Evolutionary conservation across 2,113 vertebrate genomes (phyloP).

Genomic region (Donacobius atricapilla): DNA sequence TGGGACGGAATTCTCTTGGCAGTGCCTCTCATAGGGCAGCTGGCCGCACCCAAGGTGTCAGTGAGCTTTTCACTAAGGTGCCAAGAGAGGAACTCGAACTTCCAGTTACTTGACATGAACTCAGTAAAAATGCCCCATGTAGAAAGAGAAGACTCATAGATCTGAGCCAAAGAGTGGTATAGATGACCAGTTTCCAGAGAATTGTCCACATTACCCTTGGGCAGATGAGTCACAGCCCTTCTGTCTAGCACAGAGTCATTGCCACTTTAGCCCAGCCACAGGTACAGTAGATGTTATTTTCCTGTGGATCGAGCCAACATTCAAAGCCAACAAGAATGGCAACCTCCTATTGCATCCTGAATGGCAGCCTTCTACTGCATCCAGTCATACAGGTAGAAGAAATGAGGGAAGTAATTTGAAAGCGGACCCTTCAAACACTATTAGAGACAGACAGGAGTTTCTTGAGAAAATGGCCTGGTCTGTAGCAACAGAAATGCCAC

Average conservation of each 20-base stretch:
- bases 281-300: neutral
- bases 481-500: neutral
- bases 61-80: neutral
- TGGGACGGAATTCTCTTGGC: neutral
- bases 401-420: neutral
- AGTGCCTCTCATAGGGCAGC: neutral
- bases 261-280: neutral
- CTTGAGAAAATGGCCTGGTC: neutral
- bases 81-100: neutral
- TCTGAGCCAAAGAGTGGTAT: neutral
- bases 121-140: neutral
- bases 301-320: fast-evolving
- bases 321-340: neutral
- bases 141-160: neutral
- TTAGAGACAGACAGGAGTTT: neutral
- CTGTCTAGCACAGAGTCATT: neutral
- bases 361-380: neutral
- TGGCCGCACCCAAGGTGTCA: neutral
- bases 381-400: neutral
- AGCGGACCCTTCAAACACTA: neutral
- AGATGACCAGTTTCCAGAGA: neutral
- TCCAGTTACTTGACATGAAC: neutral
- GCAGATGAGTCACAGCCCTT: neutral
- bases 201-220: neutral
- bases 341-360: neutral